phyloP scores from a whole-genome alignment of 2,888 invertebrate genomes.

The Eristalinus sepulchralis region DNA sequence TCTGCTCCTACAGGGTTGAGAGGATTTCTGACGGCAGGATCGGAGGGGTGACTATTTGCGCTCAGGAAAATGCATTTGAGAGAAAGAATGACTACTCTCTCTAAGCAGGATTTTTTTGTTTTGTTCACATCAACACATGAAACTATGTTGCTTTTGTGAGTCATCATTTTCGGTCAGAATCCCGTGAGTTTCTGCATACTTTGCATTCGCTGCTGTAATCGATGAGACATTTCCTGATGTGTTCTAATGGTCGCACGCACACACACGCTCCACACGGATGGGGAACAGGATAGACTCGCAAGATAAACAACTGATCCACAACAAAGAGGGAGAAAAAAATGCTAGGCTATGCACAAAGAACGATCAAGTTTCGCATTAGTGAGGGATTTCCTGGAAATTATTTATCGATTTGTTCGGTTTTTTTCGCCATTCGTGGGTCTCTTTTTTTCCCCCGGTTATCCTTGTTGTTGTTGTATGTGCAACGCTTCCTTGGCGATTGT shows the following conservation, averaged over 20 bases:
- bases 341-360: slow-evolving; percentile 59
- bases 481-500: slow-evolving; percentile 21
- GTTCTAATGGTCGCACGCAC: not conserved
- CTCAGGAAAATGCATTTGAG: not conserved
- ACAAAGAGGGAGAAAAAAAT: slow-evolving; percentile 22
- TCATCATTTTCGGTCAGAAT: not conserved
- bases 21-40: not conserved
- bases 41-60: not conserved
- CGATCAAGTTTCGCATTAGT: slow-evolving; percentile 68
- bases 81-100: not conserved
- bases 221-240: not conserved
- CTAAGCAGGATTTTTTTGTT: too few relatives aligned
- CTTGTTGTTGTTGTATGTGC: slow-evolving; percentile 23
- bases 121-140: not conserved
- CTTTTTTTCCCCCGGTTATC: not conserved
- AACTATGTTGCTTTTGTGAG: too few relatives aligned
- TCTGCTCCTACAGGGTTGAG: not conserved
- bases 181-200: not conserved
- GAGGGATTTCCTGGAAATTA: slow-evolving; percentile 70
- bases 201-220: not conserved
- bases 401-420: slow-evolving; percentile 64
- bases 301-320: slow-evolving; percentile 4
- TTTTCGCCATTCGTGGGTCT: slow-evolving; percentile 9
- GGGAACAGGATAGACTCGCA: not conserved
- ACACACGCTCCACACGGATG: not conserved